Percentiles rank a stretch among this genome's conserved stretches.
phyloP scores from a whole-genome alignment of 2,888 invertebrate genomes.

The Nasonovia ribisnigri region DNA sequence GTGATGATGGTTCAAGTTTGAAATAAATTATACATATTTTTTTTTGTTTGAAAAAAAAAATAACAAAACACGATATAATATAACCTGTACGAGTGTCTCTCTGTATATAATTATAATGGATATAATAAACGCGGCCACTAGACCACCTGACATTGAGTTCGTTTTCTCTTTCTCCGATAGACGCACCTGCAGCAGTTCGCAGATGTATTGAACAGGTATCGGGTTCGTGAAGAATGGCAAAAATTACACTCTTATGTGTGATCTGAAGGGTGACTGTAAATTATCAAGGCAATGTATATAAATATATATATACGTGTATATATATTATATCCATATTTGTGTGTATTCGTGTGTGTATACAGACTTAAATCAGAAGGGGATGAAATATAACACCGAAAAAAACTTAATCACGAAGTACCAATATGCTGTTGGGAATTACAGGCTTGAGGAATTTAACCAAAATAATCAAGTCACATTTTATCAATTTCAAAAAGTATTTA shows the following conservation, averaged over 20 bases:
- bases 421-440: conserved; percentile 11
- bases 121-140: neutral
- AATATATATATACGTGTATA: neutral
- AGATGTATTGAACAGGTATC: conserved; percentile 5
- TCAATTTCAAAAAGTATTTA: neutral
- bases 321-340: neutral
- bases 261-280: conserved; percentile 27
- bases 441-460: neutral
- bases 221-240: conserved; percentile 32
- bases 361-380: conserved; percentile 21
- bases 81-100: neutral
- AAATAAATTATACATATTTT: conserved; percentile 36
- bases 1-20: neutral
- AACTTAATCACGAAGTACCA: neutral
- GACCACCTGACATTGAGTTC: conserved; percentile 50
- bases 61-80: conserved; percentile 23
- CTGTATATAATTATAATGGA: neutral
- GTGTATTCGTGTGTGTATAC: neutral
- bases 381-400: conserved; percentile 46
- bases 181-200: conserved; percentile 48
- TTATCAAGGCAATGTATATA: conserved; percentile 5
- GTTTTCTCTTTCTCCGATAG: conserved; percentile 53
- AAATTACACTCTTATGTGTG: conserved; percentile 35
- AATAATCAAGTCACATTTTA: neutral
- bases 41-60: neutral